Percentiles rank a stretch among this genome's conserved stretches.
Conservation (phyloP, 2,888 invertebrate species). For the Andrena praecox region DNA sequence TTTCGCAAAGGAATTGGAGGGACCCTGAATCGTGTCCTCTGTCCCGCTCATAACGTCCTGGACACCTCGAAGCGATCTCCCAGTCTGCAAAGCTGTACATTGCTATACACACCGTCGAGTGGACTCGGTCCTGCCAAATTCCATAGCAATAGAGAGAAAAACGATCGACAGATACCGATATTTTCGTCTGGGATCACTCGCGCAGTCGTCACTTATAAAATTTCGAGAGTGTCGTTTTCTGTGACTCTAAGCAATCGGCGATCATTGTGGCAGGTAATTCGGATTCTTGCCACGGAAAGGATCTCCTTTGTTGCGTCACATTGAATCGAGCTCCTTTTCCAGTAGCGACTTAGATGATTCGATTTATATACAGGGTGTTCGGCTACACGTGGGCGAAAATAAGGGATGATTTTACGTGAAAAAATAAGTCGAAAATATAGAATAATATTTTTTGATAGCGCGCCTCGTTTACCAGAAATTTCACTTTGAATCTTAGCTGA, state of each 20-base stretch:
- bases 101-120: constrained; percentile 42
- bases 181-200: background rate
- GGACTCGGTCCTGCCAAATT: constrained; percentile 29
- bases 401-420: too few species aligned
- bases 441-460: too few species aligned
- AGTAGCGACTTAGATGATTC: background rate
- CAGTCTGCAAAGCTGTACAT: constrained; percentile 64
- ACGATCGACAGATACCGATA: background rate
- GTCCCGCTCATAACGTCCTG: constrained; percentile 44
- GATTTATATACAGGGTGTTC: background rate
- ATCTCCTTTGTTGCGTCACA: background rate
- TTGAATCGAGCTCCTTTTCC: background rate
- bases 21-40: constrained; percentile 21
- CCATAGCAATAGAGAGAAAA: constrained; percentile 22
- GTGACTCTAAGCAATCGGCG: background rate
- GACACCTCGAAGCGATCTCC: constrained; percentile 50
- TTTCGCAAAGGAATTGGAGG: background rate
- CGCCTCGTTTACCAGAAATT: too few species aligned
- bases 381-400: too few species aligned
- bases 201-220: background rate
- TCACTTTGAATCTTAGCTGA: too few species aligned
- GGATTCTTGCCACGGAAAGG: background rate
- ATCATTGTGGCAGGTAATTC: background rate
- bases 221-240: background rate
- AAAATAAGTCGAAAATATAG: too few species aligned